phyloP scores from a whole-genome alignment of 2,888 invertebrate species.

The Cephus nigrinus region DNA sequence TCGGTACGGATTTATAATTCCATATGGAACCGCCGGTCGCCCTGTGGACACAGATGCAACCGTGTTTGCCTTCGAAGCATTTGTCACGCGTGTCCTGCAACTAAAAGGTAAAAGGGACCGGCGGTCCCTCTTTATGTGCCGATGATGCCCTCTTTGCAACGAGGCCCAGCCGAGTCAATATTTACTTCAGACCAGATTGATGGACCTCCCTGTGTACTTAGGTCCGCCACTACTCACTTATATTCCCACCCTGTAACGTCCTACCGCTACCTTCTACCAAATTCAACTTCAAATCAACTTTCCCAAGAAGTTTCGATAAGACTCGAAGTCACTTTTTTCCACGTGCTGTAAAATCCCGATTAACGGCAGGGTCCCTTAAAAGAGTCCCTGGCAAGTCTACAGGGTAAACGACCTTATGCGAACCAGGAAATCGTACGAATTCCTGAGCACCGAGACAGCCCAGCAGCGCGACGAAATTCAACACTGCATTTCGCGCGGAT shows the following conservation, averaged over 20 bases:
- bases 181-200: constrained; percentile 64
- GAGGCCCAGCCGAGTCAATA: constrained; percentile 64
- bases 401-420: too few species aligned
- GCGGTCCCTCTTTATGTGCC: constrained; percentile 52
- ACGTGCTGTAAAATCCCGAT: not conserved
- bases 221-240: constrained; percentile 41
- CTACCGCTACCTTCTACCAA: not conserved
- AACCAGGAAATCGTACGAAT: too few species aligned
- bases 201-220: constrained; percentile 60
- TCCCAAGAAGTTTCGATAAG: too few species aligned
- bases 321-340: not conserved
- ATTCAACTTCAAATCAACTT: not conserved
- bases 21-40: constrained; percentile 6
- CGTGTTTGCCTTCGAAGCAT: constrained; percentile 62
- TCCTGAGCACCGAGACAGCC: too few species aligned
- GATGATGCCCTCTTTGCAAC: constrained; percentile 64
- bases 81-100: constrained; percentile 66
- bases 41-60: constrained; percentile 64
- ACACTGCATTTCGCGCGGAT: too few species aligned
- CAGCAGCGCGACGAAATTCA: too few species aligned
- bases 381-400: too few species aligned
- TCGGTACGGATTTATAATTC: too few species aligned
- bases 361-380: too few species aligned
- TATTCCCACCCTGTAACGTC: constrained; percentile 28
- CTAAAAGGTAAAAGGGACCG: constrained; percentile 57